Percentiles rank a stretch among this genome's conserved stretches.
Evolutionary conservation across 2,888 invertebrate species (phyloP).

Genomic region (Lepidochitona cinerea): DNA sequence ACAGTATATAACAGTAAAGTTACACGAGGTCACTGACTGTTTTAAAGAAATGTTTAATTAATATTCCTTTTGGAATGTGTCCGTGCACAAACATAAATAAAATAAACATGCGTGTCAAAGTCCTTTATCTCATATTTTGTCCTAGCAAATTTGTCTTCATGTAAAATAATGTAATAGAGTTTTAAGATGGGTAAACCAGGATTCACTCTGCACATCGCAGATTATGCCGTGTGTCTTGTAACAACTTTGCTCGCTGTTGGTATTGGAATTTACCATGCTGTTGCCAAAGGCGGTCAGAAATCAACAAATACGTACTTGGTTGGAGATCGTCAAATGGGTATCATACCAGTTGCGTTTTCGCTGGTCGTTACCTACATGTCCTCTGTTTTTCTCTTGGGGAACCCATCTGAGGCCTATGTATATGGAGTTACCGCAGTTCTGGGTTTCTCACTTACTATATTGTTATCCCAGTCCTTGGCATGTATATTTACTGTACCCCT

Average conservation of each 20-base stretch:
- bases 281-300: constrained; percentile 24
- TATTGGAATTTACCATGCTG: constrained; percentile 39
- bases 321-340: constrained; percentile 40
- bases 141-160: too few species aligned
- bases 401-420: constrained; percentile 41
- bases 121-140: too few species aligned
- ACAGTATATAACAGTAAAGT: too few species aligned
- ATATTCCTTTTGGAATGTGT: too few species aligned
- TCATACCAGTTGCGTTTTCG: constrained; percentile 48
- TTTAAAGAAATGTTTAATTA: too few species aligned
- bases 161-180: too few species aligned
- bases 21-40: too few species aligned
- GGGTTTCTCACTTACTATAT: constrained; percentile 26
- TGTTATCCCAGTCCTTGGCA: constrained; percentile 28
- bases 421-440: constrained; percentile 35
- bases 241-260: constrained; percentile 29
- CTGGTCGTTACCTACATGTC: constrained; percentile 53
- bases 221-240: constrained; percentile 28
- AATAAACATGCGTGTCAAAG: too few species aligned
- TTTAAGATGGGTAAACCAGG: not conserved
- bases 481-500: constrained; percentile 24
- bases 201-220: constrained; percentile 1
- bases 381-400: constrained; percentile 47
- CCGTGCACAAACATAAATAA: too few species aligned
- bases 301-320: constrained; percentile 43